phyloP scores from a whole-genome alignment of 2,797 vertebrate genomes.

The Streptopelia turtur region DNA sequence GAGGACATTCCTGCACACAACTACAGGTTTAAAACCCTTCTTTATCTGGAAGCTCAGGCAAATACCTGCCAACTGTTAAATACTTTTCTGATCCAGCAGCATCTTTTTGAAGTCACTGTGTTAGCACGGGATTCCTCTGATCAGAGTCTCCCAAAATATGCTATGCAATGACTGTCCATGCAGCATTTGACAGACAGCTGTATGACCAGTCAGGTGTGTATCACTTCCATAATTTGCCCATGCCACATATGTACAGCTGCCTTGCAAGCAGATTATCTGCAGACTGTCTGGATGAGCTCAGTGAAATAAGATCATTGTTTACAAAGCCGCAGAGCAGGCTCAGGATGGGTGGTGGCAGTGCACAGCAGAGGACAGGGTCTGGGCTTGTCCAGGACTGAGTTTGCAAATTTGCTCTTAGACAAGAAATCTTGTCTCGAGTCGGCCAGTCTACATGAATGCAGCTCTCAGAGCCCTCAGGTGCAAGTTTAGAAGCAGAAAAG shows the following conservation, averaged over 20 bases:
- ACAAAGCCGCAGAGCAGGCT: background rate
- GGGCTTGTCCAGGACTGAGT: background rate
- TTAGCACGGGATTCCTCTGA: background rate
- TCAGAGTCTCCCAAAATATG: background rate
- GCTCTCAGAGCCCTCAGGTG: background rate
- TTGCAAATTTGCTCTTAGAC: background rate
- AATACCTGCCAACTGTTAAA: background rate
- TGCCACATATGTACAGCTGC: background rate
- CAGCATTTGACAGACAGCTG: background rate
- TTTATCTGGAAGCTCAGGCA: background rate
- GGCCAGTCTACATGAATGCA: background rate
- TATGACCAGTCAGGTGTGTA: background rate
- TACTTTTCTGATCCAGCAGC: background rate
- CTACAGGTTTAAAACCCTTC: background rate
- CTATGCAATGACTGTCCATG: accelerated
- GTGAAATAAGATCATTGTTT: background rate
- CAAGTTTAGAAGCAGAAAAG: background rate
- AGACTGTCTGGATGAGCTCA: background rate
- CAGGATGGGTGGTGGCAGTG: background rate
- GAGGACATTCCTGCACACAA: background rate
- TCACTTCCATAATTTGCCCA: background rate
- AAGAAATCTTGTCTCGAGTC: background rate
- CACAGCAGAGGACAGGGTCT: background rate
- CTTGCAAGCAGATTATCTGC: conserved; percentile 2
- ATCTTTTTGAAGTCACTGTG: background rate